Base-by-base conservation (phyloP, 2,113 vertebrate species). In the Phainopepla nitens region DNA sequence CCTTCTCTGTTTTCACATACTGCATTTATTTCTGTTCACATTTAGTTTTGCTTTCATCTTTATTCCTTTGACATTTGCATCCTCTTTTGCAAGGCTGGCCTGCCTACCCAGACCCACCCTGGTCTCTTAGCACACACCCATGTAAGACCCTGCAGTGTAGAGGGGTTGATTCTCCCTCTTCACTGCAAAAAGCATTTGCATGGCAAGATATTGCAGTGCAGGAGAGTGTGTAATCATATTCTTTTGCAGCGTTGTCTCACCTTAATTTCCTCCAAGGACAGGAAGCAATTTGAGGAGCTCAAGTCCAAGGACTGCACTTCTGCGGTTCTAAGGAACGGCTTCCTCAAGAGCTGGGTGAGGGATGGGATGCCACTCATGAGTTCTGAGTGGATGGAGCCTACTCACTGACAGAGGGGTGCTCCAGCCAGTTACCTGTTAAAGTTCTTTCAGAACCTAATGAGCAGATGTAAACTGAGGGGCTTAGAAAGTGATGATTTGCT, bases 231-330 rank as follows among this genome's bases (percentile, higher is more conserved):
- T 8, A 9, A 31, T 7, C 53, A 60, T 11, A 2, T 6, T 45
- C 3, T 25, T 39, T 60, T 49, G 39, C 15, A 33, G 9, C 0
- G 0, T 31, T 28, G 45, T 54, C 50, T 23, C 15, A 36, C 8
- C 23, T 45, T 47, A 27, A n/a, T 73, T 89, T 77, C 12, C 16
- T 81, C 14, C 22, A 45, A n/a, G 36, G 22, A 44, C 33, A 61
- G 29, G n/a, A 81, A 57, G 11, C 8, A 66, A 33, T 58, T 24
- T 60, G 41, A 82, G 61, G 35, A 84, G 31, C 4, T 72, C n/a
- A n/a, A n/a, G 16, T 42, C 28, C 42, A 39, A 79, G 29, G 42
- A 36, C 21, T 42, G 17, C 23, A 35, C 8, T 86, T 36, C 39
- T 42, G 6, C 16, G 44, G 9, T 15, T 35, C 35, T 27, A 13